phyloP scores from a whole-genome alignment of 2,888 invertebrate species.

The Tenthredo mesomela region DNA sequence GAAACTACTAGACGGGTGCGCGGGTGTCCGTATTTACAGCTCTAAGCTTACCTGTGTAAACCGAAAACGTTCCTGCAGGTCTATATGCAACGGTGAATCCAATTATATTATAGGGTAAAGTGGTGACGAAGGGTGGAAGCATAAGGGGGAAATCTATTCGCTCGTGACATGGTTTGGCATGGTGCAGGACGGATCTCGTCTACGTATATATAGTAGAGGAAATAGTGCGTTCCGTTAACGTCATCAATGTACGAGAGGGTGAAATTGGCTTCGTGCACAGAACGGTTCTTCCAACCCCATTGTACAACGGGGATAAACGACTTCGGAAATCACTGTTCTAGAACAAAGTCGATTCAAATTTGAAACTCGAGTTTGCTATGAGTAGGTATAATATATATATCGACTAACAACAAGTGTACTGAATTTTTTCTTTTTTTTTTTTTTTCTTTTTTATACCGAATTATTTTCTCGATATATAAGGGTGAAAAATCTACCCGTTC shows the following conservation, averaged over 20 bases:
- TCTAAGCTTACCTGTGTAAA: slow-evolving; percentile 35
- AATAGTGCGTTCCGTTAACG: slow-evolving; percentile 41
- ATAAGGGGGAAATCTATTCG: not conserved
- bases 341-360: not conserved
- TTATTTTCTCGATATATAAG: no score
- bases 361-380: not conserved
- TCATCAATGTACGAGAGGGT: slow-evolving; percentile 8
- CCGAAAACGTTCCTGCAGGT: not conserved
- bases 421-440: no score
- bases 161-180: not conserved
- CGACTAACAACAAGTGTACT: no score
- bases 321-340: not conserved
- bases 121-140: not conserved
- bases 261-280: not conserved
- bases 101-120: slow-evolving; percentile 11
- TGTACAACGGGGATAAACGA: not conserved
- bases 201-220: not conserved
- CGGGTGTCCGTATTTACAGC: slow-evolving; percentile 9
- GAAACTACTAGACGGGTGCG: not conserved
- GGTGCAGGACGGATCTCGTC: not conserved
- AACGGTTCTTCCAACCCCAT: not conserved
- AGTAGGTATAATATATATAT: no score
- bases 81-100: slow-evolving; percentile 34
- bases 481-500: no score
- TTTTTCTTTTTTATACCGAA: no score